Evolutionary conservation across 2,113 vertebrate species (phyloP).

Genomic region (Urocynchramus pylzowi): DNA sequence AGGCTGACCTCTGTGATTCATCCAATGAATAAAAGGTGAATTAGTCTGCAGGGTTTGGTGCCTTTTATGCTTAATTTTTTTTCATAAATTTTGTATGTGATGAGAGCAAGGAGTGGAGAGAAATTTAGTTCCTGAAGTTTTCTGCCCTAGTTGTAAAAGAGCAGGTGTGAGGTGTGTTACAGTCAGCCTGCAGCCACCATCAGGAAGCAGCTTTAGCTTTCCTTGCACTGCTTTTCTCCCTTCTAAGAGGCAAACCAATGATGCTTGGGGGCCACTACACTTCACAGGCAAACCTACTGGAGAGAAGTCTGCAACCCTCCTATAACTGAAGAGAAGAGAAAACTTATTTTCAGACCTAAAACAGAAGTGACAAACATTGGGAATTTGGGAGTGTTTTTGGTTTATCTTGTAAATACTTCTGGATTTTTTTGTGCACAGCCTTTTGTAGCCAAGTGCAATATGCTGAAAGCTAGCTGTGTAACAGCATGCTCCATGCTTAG

Average conservation of each 20-base stretch:
- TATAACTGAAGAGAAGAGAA: not conserved
- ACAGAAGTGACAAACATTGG: not conserved
- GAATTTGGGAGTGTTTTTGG: not conserved
- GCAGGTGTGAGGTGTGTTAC: not conserved
- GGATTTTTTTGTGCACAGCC: not conserved
- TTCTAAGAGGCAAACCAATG: not conserved
- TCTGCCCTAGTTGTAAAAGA: not conserved
- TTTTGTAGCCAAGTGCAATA: conserved; percentile 53
- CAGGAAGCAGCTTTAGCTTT: not conserved
- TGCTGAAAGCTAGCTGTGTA: conserved; percentile 14
- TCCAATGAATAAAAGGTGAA: not conserved
- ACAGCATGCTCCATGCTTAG: conserved; percentile 19
- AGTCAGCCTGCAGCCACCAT: not conserved
- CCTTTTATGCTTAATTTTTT: not conserved
- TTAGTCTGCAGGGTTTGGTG: not conserved
- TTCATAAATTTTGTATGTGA: not conserved
- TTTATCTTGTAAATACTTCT: not conserved
- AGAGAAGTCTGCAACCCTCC: not conserved
- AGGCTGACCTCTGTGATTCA: not conserved
- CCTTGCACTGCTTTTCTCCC: not conserved
- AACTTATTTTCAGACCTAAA: not conserved
- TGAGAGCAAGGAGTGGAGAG: not conserved
- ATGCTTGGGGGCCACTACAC: too few relatives aligned
- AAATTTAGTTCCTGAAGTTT: not conserved
- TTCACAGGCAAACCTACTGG: not conserved